Conservation (phyloP, 2,113 vertebrate species). For the Tenebrosternarchus preto region DNA sequence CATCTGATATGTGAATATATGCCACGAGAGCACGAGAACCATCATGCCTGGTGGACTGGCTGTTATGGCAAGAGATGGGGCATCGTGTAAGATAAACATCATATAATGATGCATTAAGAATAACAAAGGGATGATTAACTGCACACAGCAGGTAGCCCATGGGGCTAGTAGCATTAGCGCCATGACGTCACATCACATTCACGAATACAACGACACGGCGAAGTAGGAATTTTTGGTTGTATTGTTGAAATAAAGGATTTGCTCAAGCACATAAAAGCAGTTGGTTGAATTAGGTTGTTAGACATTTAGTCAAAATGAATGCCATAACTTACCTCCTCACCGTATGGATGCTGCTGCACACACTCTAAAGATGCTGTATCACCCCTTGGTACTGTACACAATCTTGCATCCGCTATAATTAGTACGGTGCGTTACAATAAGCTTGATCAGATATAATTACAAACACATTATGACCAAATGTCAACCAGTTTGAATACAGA, state of each 20-base stretch:
- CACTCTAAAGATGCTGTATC: conserved; percentile 77
- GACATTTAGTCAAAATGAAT: conserved; percentile 38
- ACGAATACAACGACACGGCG: conserved; percentile 15
- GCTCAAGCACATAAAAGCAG: not conserved
- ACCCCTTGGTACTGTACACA: conserved; percentile 61
- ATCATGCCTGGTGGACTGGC: not conserved
- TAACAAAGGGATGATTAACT: conserved; percentile 28
- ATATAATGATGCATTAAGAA: not conserved
- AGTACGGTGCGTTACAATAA: conserved; percentile 18
- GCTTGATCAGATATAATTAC: not conserved
- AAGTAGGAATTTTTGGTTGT: not conserved
- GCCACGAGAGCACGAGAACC: not conserved
- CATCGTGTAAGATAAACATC: not conserved
- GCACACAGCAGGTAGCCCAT: conserved; percentile 19
- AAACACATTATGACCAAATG: conserved; percentile 2
- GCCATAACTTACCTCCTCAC: conserved; percentile 47
- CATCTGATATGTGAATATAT: not conserved
- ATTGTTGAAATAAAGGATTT: not conserved
- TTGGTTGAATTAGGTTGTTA: not conserved
- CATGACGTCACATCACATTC: conserved; percentile 34
- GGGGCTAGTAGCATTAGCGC: not conserved
- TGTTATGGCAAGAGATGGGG: not conserved
- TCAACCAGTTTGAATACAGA: not conserved
- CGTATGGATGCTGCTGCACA: conserved; percentile 62
- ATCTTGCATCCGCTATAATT: conserved; percentile 56